phyloP scores from a whole-genome alignment of 1,140 invertebrate genomes.

The Drosophila guanche region DNA sequence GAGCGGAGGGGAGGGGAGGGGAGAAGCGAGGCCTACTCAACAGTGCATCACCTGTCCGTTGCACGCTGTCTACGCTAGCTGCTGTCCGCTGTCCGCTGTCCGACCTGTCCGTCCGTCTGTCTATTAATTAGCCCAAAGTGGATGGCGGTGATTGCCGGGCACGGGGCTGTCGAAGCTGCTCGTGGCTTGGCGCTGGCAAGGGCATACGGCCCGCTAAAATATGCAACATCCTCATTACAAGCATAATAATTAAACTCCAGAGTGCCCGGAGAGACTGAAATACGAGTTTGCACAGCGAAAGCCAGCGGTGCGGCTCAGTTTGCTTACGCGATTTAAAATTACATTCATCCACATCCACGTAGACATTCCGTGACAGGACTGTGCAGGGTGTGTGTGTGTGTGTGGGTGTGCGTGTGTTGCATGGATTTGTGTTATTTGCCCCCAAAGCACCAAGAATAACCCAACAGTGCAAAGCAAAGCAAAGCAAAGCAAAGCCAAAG shows the following conservation, averaged over 20 bases:
- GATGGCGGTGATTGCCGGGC: constrained; percentile 26
- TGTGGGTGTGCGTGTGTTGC: constrained; percentile 18
- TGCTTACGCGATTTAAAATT: constrained; percentile 60
- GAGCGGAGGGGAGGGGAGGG: neutral
- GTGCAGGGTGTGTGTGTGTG: constrained; percentile 4
- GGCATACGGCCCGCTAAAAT: constrained; percentile 38
- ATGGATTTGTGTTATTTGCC: constrained; percentile 65
- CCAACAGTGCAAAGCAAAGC: constrained; percentile 38
- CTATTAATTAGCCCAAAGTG: constrained; percentile 66
- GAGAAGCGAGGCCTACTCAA: neutral
- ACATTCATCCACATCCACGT: constrained; percentile 43
- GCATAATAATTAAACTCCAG: constrained; percentile 69
- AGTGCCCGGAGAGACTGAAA: constrained; percentile 47
- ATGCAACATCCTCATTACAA: constrained; percentile 75
- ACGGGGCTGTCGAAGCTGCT: neutral
- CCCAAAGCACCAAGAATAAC: constrained; percentile 49
- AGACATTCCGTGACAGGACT: constrained; percentile 35
- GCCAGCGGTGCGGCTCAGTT: constrained; percentile 28
- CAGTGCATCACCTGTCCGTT: constrained; percentile 23
- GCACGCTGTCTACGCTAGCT: neutral
- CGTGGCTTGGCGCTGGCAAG: constrained; percentile 1
- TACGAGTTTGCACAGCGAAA: constrained; percentile 51
- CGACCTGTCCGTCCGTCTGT: constrained; percentile 11
- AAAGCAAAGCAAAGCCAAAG: neutral
- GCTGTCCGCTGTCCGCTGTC: constrained; percentile 8